Evolutionary conservation across 92 coral and sea anemone species (phyloP).

Genomic region (Isaurus tuberculatus): DNA sequence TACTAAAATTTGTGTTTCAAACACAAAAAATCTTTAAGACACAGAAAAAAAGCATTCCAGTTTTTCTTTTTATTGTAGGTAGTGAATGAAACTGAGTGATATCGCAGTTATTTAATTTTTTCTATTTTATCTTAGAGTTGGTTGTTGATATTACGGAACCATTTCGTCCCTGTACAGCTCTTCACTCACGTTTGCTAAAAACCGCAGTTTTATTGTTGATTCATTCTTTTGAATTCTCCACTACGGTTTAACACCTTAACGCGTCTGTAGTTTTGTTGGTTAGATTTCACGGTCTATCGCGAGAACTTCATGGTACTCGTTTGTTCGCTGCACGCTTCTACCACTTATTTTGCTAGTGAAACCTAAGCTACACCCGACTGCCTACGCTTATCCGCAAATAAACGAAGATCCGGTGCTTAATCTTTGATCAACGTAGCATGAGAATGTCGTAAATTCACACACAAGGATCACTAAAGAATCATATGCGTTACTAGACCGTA

Average conservation of each 20-base stretch:
- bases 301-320: conserved; percentile 27
- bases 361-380: conserved; percentile 42
- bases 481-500: conserved; percentile 13
- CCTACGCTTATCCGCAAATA: conserved; percentile 44
- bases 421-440: conserved; percentile 46
- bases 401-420: conserved; percentile 52
- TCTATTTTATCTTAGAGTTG: neutral
- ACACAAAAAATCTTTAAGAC: neutral
- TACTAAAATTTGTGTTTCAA: neutral
- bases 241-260: conserved; percentile 40
- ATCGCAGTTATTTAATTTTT: neutral
- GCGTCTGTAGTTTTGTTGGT: conserved; percentile 43
- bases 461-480: conserved; percentile 33
- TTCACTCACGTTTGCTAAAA: neutral
- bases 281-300: conserved; percentile 43
- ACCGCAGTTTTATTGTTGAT: neutral
- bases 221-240: neutral
- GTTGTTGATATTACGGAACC: neutral
- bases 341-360: conserved; percentile 14
- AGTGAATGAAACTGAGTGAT: neutral
- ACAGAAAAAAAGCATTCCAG: neutral
- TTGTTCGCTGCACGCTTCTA: conserved; percentile 26
- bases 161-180: neutral
- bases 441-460: conserved; percentile 25
- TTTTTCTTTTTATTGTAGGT: neutral